A percentile compares a stretch with the other conserved stretches of the same genome.
phyloP scores from a whole-genome alignment of 2,888 invertebrate genomes.

The Lottia gigantea region DNA sequence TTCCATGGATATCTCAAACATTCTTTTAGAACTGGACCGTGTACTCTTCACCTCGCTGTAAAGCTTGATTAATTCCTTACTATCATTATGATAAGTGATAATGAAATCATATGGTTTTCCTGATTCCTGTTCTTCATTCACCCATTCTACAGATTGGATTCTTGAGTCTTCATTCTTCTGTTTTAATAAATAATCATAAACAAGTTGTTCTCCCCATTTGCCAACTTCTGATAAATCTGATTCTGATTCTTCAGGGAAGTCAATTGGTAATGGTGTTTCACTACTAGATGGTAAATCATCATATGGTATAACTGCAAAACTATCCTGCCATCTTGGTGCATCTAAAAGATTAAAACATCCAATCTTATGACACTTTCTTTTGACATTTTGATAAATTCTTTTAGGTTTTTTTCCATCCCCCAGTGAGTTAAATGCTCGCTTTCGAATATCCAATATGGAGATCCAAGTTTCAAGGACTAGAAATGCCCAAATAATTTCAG shows the following conservation, averaged over 20 bases:
- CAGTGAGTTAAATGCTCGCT: too few relatives aligned
- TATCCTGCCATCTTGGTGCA: constrained; percentile 50
- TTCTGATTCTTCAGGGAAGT: constrained; percentile 26
- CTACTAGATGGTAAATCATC: constrained; percentile 47
- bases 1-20: constrained; percentile 61
- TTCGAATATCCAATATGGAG: neutral
- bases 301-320: constrained; percentile 49
- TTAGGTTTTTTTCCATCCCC: too few relatives aligned
- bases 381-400: too few relatives aligned
- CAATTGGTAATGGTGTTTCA: constrained; percentile 30
- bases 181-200: constrained; percentile 52
- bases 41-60: constrained; percentile 60
- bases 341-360: constrained; percentile 33
- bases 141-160: constrained; percentile 50
- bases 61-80: constrained; percentile 24
- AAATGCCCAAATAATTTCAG: too few relatives aligned
- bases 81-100: constrained; percentile 38
- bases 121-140: constrained; percentile 47
- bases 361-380: too few relatives aligned
- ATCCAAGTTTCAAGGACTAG: too few relatives aligned
- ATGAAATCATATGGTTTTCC: constrained; percentile 61
- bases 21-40: constrained; percentile 48
- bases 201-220: constrained; percentile 60
- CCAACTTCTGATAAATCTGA: constrained; percentile 45
- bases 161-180: constrained; percentile 37